A percentile compares a stretch with the other conserved stretches of the same genome.
Conservation (phyloP, 2,797 vertebrate genomes). For the Neomorphus geoffroyi region DNA sequence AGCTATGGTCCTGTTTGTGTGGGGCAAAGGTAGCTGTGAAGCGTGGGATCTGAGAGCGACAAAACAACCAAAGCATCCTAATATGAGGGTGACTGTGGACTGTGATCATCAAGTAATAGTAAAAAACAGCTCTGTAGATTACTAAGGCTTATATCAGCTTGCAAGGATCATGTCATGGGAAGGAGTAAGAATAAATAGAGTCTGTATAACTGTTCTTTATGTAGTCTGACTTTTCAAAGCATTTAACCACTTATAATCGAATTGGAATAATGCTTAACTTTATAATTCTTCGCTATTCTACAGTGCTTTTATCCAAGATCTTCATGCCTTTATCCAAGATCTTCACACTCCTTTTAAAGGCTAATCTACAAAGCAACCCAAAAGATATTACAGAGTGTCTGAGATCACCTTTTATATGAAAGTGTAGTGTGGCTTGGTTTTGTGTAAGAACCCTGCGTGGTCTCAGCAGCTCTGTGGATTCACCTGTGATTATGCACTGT, state of each 20-base stretch:
- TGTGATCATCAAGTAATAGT: neutral
- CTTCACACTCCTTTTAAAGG: neutral
- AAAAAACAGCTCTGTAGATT: neutral
- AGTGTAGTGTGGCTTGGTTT: neutral
- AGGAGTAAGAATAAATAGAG: neutral
- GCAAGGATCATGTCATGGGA: neutral
- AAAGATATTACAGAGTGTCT: neutral
- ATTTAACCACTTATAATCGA: too few species aligned
- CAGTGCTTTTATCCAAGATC: neutral
- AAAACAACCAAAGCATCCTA: neutral
- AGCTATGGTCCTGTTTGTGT: neutral
- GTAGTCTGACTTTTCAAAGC: neutral
- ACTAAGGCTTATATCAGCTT: neutral
- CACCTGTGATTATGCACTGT: neutral
- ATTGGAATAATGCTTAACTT: too few species aligned
- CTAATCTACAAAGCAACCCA: neutral
- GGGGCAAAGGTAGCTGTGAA: neutral
- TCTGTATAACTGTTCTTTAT: neutral
- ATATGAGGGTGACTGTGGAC: neutral
- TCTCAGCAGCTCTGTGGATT: neutral
- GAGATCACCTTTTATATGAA: neutral
- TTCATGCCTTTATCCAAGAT: neutral
- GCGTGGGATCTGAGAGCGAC: neutral
- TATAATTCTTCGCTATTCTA: neutral
- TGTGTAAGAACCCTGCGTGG: neutral